Evolutionary conservation across 2,797 vertebrate species (phyloP), one percentile per base, ranked within the genome.

Genomic region (Fistularia commersonii): DNA sequence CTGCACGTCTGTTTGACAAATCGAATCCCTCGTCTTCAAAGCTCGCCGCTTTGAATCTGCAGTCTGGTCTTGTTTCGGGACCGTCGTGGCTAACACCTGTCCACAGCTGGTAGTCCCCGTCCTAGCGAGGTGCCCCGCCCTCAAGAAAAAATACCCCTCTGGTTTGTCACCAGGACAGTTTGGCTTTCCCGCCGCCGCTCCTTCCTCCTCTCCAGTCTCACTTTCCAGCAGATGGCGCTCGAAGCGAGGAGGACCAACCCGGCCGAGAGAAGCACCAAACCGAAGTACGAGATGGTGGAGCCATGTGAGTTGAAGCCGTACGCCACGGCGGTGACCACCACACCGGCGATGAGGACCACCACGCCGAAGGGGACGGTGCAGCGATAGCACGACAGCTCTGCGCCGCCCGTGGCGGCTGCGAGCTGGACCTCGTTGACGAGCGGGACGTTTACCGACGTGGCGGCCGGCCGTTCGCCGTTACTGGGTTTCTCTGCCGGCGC

Each of bases 301-400:
- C 96, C 96, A 0, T 98, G 96, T 0, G 95, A 94, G 74, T 98
- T 97, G 88, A 98, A 98, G 88, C 91, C 95, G 84, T 98, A 98
- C 0, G 96, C 96, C 63, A 98, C 95, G 0, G 92, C 90, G 0
- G 96, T 98, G 66, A 97, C 96, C 71, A 97, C 96, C 0, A 91
- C 58, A 14, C 96, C 96, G 0, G 95, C 90, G 6, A 98, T 96
- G 38, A 98, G 92, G 54, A 97, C 90, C 54, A 98, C 95, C 77
- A 98, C 91, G 0, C 94, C 95, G 0, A 98, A 98, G 0, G 96
- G 96, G 41, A 98, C 53, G 8, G 93, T 92, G 74, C 96, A 98
- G 61, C 95, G 95, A 64, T 96, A 98, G 80, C 96, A 98, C 48
- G 95, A 98, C 31, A 98, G 93, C 76, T 98, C 96, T 0, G 95